These are phyloP conservation scores for Sebastes melanostomus DNA, from an alignment of 2,797 vertebrate species.

Conservation along the genomic window DNA sequence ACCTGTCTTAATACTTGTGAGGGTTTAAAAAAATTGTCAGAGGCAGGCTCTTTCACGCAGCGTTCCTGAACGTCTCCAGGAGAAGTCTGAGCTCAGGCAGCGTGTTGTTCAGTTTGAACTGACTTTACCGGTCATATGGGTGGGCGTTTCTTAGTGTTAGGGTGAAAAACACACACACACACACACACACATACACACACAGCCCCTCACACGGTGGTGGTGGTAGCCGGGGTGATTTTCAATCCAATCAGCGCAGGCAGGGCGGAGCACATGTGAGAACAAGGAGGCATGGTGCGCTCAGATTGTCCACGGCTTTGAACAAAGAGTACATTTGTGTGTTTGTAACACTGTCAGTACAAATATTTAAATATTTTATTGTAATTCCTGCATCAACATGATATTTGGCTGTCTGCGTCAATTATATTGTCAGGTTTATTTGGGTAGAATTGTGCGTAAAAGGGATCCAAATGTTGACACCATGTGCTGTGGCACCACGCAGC, in stretches of 20 bases:
- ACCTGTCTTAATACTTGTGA: conserved; percentile 1
- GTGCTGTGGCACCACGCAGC: not conserved
- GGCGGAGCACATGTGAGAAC: conserved; percentile 64
- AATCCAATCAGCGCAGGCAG: conserved; percentile 71
- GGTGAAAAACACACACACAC: not conserved
- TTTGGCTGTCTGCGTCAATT: not conserved
- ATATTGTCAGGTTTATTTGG: not conserved
- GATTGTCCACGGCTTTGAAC: conserved; percentile 44
- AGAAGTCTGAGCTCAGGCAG: conserved; percentile 33
- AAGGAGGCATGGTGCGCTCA: conserved; percentile 35
- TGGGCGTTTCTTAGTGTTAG: conserved; percentile 75
- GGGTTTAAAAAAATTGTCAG: not conserved
- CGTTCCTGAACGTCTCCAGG: conserved; percentile 15
- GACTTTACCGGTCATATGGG: conserved; percentile 80
- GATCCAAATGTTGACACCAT: not conserved
- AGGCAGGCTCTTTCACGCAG: not conserved
- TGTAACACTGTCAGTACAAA: not conserved
- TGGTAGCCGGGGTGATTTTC: conserved; percentile 50
- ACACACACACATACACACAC: not conserved
- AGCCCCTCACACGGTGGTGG: not conserved
- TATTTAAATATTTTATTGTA: accelerated
- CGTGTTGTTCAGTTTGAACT: conserved; percentile 73
- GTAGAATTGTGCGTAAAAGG: not conserved
- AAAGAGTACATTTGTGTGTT: conserved; percentile 50
- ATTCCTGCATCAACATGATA: not conserved